Evolutionary conservation across 2,888 invertebrate genomes (phyloP), one percentile per base, ranked within the genome.

Genomic region (Limnephilus auricula): DNA sequence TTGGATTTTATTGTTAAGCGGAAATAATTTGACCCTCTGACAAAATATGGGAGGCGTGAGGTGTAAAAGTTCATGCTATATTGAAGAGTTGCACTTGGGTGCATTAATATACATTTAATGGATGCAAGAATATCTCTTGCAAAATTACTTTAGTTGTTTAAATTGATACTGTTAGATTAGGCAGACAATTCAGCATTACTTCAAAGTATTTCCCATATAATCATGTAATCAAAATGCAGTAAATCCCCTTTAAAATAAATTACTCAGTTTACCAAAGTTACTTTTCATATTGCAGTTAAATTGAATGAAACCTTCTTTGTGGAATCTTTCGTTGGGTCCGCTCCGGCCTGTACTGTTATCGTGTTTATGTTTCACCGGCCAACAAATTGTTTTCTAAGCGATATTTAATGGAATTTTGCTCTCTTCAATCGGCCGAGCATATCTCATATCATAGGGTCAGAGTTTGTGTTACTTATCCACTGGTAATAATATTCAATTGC

Each of bases 321-420:
- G 12, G 15, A 86, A 86, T 86, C 12, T 86, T 86, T 50, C 85
- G 45, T 50, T 86, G 40, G 32, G 32, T 86, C 86, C 50, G 50
- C 65, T 9, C 9, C n/a, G 87, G 37, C 78, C 78, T 79, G 32
- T 79, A 78, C 31, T 50, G 50, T 50, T 87, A 32, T 34, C 34
- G 87, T 87, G 32, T 78, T 87, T 78, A 84, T 84, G 40, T 87
- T 78, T 87, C 65, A 78, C 18, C 37, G 32, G 87, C 79, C 79
- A 65, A n/a, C 65, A 88, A 88, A 88, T 88, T 88, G 79, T 88
- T 88, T 88, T 34, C 65, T 88, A 88, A 88, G 87, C 79, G 87
- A 88, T 78, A 37, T 88, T 78, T 88, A 88, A 88, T 88, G 32
- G 31, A 88, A 88, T 78, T 88, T 78, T 78, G 87, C 78, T 65